Evolutionary conservation across 2,797 vertebrate species (phyloP), one percentile per base, ranked within the genome.

Genomic region (Threskiornis aethiopicus): DNA sequence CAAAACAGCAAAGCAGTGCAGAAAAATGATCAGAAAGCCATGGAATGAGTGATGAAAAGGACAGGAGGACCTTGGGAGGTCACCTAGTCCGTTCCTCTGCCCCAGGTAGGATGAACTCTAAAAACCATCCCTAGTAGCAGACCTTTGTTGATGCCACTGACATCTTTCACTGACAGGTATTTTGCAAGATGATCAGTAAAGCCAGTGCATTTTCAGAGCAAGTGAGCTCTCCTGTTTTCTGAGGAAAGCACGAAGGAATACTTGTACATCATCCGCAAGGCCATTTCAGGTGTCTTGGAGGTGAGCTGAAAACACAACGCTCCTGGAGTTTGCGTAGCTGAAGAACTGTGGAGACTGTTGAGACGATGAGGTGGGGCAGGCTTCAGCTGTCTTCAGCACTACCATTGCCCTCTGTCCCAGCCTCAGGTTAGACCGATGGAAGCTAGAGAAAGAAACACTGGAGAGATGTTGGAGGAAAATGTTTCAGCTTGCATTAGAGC

Each of bases 241-340:
- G 55, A 78, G 55, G 73, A 33, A 33, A 2, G 22, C 64, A 7
- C 16, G 10, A 28, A 52, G 33, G 26, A 33, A 52, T 13, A 41
- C 18, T 55, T 18, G 41, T 28, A 13, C 8, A 7, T 42, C 21
- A 16, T 5, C 72, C 44, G 22, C 12, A 5, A 58, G 26, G 62
- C 44, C 14, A 1, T 35, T 58, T 31, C 62, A 9, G 31, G 37
- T 51, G 49, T 39, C 41, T 17, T 22, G 22, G 69, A 52, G 37
- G 46, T 0, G 6, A 59, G 16, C 37, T 42, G 49, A 39, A 55
- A 73, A 39, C 49, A 12, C n/a, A 26, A 15, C 0, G 11, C 18
- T 46, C 22, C 9, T 8, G n/a, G 22, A 18, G 49, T n/a, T 33
- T 1, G 0, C 33, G 0, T 21, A 19, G 26, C 39, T 28, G 47